Evolutionary conservation across 2,113 vertebrate genomes (phyloP).

Genomic region (Myiagra hebetior): DNA sequence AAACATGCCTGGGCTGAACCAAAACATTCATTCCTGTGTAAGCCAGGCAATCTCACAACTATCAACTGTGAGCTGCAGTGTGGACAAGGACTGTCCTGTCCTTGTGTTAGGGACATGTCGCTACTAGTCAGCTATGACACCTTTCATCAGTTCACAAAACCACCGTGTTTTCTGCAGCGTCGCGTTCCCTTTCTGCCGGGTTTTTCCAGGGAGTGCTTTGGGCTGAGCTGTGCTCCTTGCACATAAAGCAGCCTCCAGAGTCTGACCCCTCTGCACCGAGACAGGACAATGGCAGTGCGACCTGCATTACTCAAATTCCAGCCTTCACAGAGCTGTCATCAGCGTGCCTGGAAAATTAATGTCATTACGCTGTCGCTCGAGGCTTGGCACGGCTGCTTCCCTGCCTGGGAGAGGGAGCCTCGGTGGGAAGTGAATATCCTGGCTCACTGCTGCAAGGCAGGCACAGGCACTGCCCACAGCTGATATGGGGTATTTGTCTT

Average conservation of each 20-base stretch:
- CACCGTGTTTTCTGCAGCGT: slow-evolving; percentile 41
- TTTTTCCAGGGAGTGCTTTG: neutral
- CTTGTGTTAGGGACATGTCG: slow-evolving; percentile 39
- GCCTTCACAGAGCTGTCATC: slow-evolving; percentile 55
- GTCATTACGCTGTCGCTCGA: neutral
- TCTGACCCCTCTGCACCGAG: slow-evolving; percentile 58
- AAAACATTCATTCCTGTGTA: slow-evolving; percentile 41
- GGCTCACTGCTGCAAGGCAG: neutral
- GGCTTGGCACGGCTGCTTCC: slow-evolving; percentile 26
- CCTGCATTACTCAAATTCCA: slow-evolving; percentile 62
- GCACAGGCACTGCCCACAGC: neutral
- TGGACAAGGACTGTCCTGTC: slow-evolving; percentile 2
- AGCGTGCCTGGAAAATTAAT: slow-evolving; percentile 28
- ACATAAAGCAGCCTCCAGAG: neutral
- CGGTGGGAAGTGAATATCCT: neutral
- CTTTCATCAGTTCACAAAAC: slow-evolving; percentile 60
- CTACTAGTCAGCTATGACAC: slow-evolving; percentile 62
- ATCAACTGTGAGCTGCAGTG: slow-evolving; percentile 25
- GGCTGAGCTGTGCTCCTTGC: slow-evolving; percentile 35
- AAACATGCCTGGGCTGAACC: slow-evolving; percentile 65
- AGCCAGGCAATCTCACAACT: slow-evolving; percentile 54
- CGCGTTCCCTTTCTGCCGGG: neutral
- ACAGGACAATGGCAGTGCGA: slow-evolving; percentile 59
- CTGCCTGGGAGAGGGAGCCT: neutral
- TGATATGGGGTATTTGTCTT: neutral